Evolutionary conservation across 2,113 vertebrate species (phyloP).

Genomic region (Chloropsis hardwickii): DNA sequence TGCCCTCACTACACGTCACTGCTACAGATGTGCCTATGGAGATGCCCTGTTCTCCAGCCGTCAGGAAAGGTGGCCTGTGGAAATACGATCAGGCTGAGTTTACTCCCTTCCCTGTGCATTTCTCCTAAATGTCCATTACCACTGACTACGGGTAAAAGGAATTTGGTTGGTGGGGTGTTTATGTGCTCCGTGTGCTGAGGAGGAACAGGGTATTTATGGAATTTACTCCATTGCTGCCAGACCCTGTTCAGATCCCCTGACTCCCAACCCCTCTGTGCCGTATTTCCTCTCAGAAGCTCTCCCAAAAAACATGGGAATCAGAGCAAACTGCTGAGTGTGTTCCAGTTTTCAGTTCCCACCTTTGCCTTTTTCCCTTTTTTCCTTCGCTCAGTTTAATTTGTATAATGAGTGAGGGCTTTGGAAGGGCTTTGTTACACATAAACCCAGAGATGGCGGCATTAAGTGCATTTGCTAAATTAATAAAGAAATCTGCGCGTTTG

Average conservation of each 20-base stretch:
- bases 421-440: neutral
- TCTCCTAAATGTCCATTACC: neutral
- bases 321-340: neutral
- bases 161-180: neutral
- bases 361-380: neutral
- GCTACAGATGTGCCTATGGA: neutral
- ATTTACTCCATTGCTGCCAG: neutral
- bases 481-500: slow-evolving; percentile 67
- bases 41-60: neutral
- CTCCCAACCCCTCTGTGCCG: rapidly evolving
- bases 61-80: neutral
- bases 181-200: neutral
- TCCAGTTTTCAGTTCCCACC: neutral
- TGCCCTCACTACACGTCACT: neutral
- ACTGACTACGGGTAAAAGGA: neutral
- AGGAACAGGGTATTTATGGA: neutral
- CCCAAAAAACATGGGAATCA: rapidly evolving
- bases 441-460: slow-evolving; percentile 13
- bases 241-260: neutral
- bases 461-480: slow-evolving; percentile 48
- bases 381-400: neutral
- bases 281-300: neutral
- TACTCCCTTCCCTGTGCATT: neutral
- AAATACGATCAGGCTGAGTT: neutral
- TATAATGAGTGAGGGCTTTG: neutral